Base-by-base conservation (phyloP, 2,797 vertebrate species). In the Argentina silus region DNA sequence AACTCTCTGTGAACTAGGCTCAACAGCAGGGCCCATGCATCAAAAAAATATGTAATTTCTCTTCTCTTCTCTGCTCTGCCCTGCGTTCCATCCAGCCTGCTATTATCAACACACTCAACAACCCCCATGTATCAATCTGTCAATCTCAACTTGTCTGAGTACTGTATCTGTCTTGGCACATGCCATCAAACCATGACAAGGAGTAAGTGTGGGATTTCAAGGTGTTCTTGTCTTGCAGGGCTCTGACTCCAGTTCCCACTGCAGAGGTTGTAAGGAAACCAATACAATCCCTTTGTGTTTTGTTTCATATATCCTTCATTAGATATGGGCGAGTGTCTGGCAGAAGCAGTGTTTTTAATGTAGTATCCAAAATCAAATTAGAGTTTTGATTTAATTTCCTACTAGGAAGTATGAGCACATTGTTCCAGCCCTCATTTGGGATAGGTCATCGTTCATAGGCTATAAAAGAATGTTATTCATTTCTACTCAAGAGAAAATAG, bases 1-100 rank as follows among this genome's bases (percentile, higher is more conserved):
- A 96, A 93, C 93, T 94, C 88, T 93, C 42, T 70, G 73, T 95
- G 94, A 95, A 94, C 93, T 92, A 91, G 90, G 87, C 89, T 70
- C 84, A 89, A 87, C 82, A 87, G 87, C 62, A 48, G 79, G 71
- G 83, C 90, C 89, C 89, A 90, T 91, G 89, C 77, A 89, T 87
- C 91, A 88, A 86, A 88, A 50, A 86, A 71, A 88, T 88, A 91
- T 87, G 88, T 91, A 60, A 89, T 87, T 83, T 88, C 71, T 88
- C 89, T 90, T 88, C 84, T 89, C 81, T 72, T 80, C 53, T 14
- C 79, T 83, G 87, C 83, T 91, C 89, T 90, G 89, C 83, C 77
- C 87, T 85, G 84, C 86, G 82, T 90, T 93, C 86, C 83, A 80
- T 87, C 87, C 85, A 89, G 91, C 92, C 91, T 88, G 83, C 83